A percentile compares a stretch with the other conserved stretches of the same genome.
These are phyloP conservation scores for Calameuta idolon DNA, from an alignment of 2,888 invertebrate species.

Conservation along the genomic window DNA sequence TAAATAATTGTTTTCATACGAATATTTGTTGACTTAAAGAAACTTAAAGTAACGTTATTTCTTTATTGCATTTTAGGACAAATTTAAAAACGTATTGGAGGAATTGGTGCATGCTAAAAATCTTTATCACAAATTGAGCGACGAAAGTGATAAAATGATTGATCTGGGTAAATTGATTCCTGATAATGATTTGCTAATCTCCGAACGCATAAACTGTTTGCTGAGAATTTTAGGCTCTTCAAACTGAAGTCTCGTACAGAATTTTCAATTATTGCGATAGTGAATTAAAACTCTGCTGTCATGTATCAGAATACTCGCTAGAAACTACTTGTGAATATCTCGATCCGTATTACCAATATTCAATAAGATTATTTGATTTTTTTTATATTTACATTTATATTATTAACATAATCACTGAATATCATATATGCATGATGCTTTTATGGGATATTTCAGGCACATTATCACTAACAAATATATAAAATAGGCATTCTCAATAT, in stretches of 20 bases:
- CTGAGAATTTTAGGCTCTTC: slow-evolving; percentile 36
- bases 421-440: background rate
- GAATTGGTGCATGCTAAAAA: slow-evolving; percentile 45
- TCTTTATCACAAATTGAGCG: slow-evolving; percentile 33
- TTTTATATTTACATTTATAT: background rate
- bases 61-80: slow-evolving; percentile 38
- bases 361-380: background rate
- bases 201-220: slow-evolving; percentile 42
- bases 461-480: background rate
- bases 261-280: background rate
- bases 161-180: slow-evolving; percentile 38
- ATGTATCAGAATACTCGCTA: no score
- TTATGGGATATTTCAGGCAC: background rate
- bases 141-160: slow-evolving; percentile 30
- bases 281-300: no score
- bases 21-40: slow-evolving; percentile 12
- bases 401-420: background rate
- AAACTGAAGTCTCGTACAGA: background rate
- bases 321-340: no score
- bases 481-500: background rate
- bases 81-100: slow-evolving; percentile 44
- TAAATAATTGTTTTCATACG: background rate
- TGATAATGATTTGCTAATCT: slow-evolving; percentile 37
- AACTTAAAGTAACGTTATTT: background rate
- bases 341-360: background rate